These are phyloP conservation scores for Malurus melanocephalus DNA, from an alignment of 2,113 vertebrate species.

Conservation along the genomic window DNA sequence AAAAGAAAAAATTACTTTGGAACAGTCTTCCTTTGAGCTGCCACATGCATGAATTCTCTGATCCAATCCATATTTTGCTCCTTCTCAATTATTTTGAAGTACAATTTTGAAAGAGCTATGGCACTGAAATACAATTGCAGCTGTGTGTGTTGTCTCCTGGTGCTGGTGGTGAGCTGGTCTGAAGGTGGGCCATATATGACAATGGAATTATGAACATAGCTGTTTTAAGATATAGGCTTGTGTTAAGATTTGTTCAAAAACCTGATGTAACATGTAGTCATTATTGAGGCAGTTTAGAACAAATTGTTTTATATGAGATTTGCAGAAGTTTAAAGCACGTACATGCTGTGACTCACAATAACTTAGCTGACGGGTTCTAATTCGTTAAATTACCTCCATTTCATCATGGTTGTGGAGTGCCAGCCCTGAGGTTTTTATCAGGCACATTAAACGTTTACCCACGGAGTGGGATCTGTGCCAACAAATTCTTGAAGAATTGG, in stretches of 20 bases:
- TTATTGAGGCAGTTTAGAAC: background rate
- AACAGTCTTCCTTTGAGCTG: background rate
- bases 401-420: background rate
- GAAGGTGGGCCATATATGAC: background rate
- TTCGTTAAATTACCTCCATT: background rate
- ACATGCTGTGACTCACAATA: background rate
- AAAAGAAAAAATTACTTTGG: background rate
- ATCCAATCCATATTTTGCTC: background rate
- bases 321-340: background rate
- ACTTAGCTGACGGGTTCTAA: background rate
- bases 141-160: background rate
- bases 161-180: background rate
- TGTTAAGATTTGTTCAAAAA: background rate
- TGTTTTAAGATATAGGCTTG: background rate
- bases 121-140: background rate
- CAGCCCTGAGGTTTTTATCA: background rate
- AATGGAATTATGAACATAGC: background rate
- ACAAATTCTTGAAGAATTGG: background rate
- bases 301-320: background rate
- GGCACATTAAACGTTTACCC: background rate
- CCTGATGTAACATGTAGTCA: fast-evolving
- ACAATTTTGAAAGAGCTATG: background rate
- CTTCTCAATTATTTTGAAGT: background rate
- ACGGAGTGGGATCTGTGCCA: background rate
- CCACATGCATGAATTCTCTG: background rate